These are phyloP conservation scores for Platyura marginata DNA, from an alignment of 1,140 invertebrate species.

Conservation along the genomic window DNA sequence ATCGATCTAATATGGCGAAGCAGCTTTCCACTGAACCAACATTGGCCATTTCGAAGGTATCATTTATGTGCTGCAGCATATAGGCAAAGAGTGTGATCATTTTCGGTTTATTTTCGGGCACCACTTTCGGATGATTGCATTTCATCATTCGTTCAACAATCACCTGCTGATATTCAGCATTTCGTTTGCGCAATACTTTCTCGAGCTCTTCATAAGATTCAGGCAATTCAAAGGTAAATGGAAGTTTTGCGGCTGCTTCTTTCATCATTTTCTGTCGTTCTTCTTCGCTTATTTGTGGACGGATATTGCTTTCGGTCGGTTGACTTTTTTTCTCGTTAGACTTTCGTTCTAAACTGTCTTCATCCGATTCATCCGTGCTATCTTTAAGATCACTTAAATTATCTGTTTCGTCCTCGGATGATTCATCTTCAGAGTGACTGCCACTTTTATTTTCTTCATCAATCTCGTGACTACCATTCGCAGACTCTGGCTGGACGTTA, in stretches of 20 bases:
- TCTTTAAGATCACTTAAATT: constrained; percentile 29
- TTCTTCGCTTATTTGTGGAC: constrained; percentile 6
- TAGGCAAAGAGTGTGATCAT: constrained; percentile 51
- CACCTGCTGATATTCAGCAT: constrained; percentile 38
- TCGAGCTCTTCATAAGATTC: constrained; percentile 44
- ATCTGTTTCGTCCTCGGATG: constrained; percentile 21
- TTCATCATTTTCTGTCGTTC: constrained; percentile 33
- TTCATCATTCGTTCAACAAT: constrained; percentile 71
- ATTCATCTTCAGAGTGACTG: constrained; percentile 15
- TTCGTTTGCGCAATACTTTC: constrained; percentile 38
- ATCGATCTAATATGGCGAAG: constrained; percentile 37
- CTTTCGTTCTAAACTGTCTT: constrained; percentile 9
- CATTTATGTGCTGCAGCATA: constrained; percentile 55
- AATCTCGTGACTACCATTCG: constrained; percentile 9
- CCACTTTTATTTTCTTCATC: constrained; percentile 15
- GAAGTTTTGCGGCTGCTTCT: constrained; percentile 41
- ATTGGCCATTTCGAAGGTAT: constrained; percentile 30
- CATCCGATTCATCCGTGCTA: constrained; percentile 12
- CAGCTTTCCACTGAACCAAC: constrained; percentile 28
- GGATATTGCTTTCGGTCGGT: constrained; percentile 19
- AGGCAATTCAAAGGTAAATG: constrained; percentile 48
- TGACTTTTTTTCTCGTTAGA: constrained; percentile 15
- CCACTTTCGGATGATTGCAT: constrained; percentile 62
- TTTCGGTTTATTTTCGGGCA: constrained; percentile 55
- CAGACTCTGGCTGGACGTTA: too few relatives aligned